Conservation (phyloP, 2,888 invertebrate species). For the Noctua janthina region DNA sequence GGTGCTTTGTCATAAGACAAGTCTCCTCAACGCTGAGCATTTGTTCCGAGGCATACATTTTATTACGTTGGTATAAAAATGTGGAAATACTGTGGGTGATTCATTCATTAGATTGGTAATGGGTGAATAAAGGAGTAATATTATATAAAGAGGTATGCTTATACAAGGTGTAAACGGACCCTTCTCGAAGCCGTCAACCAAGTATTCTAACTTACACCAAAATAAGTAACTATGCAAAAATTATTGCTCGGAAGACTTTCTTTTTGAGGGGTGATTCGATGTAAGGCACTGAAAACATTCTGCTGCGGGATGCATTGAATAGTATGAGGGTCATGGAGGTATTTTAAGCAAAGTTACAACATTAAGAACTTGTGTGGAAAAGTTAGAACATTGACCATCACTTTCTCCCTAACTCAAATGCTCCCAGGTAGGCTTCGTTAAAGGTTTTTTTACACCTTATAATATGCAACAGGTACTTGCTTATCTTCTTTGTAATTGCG, state of each 20-base stretch:
- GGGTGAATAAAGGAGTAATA: neutral
- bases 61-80: slow-evolving; percentile 45
- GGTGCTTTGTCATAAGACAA: slow-evolving; percentile 59
- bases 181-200: neutral
- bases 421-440: too few relatives aligned
- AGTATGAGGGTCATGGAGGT: neutral
- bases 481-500: neutral
- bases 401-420: neutral
- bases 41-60: slow-evolving; percentile 45
- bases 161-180: neutral
- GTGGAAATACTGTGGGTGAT: neutral
- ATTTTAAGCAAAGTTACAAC: neutral
- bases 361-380: neutral
- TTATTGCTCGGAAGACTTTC: neutral
- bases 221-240: neutral
- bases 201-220: neutral
- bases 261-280: neutral
- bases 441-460: neutral
- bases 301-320: neutral
- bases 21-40: slow-evolving; percentile 47
- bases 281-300: neutral
- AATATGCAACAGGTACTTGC: neutral
- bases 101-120: slow-evolving; percentile 35
- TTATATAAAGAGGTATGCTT: neutral
- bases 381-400: neutral